Evolutionary conservation across 1,140 invertebrate genomes (phyloP).

Genomic region (Parapsyche elsis): DNA sequence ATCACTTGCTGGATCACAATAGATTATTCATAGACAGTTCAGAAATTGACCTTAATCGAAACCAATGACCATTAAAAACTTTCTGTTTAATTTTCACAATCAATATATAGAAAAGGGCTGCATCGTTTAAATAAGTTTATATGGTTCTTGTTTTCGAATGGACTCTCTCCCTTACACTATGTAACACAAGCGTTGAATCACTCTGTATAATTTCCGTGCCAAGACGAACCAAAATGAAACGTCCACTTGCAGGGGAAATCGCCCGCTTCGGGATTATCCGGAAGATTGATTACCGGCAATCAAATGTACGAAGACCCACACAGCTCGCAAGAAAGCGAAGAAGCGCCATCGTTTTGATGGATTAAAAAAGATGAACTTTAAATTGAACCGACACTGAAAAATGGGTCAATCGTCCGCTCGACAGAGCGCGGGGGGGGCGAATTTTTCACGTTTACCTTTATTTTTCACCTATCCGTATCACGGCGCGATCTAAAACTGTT

Average conservation of each 20-base stretch:
- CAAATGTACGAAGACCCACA: not conserved
- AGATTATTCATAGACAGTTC: too few species aligned
- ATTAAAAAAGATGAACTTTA: conserved; percentile 14
- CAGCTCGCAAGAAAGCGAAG: not conserved
- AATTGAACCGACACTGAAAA: not conserved
- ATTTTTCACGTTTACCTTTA: not conserved
- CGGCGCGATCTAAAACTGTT: not conserved
- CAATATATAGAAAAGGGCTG: too few species aligned
- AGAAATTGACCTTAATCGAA: too few species aligned
- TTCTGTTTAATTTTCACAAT: too few species aligned
- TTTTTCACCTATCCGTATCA: not conserved
- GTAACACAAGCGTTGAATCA: too few species aligned
- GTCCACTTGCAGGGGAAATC: not conserved
- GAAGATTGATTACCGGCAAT: conserved; percentile 20
- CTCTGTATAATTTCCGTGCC: not conserved
- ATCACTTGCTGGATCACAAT: too few species aligned
- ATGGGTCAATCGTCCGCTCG: not conserved
- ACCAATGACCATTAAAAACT: too few species aligned
- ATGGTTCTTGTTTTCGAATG: too few species aligned
- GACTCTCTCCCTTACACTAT: too few species aligned
- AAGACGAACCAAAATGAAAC: not conserved
- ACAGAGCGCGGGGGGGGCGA: not conserved
- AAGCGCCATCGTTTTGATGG: conserved; percentile 6
- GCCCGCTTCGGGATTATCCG: not conserved
- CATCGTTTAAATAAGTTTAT: too few species aligned